These are phyloP conservation scores for Podotricha telesiphe DNA, from an alignment of 2,888 invertebrate species.

Conservation along the genomic window DNA sequence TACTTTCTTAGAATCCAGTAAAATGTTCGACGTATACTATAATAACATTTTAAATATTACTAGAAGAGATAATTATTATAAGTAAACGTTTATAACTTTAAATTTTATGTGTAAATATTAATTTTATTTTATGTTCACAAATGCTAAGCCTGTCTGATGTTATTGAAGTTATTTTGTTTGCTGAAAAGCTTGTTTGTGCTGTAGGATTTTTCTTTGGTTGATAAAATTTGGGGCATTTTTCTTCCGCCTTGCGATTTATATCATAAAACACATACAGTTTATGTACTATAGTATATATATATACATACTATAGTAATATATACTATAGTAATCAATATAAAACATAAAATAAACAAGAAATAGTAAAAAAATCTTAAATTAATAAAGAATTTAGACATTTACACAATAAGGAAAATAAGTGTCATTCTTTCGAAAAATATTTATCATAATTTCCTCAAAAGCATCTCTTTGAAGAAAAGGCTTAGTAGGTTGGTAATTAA, in stretches of 20 bases:
- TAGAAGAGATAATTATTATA: too few species aligned
- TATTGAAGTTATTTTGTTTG: background rate
- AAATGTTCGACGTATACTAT: too few species aligned
- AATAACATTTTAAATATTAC: too few species aligned
- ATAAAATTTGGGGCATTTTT: background rate
- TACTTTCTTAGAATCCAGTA: too few species aligned
- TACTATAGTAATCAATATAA: too few species aligned
- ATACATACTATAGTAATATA: too few species aligned
- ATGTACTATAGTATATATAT: too few species aligned
- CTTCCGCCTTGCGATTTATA: background rate
- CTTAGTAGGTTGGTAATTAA: constrained; percentile 4
- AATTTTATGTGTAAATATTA: too few species aligned
- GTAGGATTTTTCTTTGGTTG: background rate
- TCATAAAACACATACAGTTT: background rate
- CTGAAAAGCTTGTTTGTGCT: background rate
- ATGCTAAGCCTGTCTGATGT: too few species aligned
- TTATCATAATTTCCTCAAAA: background rate
- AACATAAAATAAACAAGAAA: background rate
- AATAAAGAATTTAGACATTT: background rate
- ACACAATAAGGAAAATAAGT: background rate
- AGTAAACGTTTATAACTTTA: too few species aligned
- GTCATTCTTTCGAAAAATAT: background rate
- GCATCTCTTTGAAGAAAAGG: constrained; percentile 1
- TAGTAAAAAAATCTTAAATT: too few species aligned
- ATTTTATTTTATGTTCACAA: too few species aligned